Evolutionary conservation across 1,140 invertebrate species (phyloP), one percentile per base, ranked within the genome.

Genomic region (Saxidomus purpurata): DNA sequence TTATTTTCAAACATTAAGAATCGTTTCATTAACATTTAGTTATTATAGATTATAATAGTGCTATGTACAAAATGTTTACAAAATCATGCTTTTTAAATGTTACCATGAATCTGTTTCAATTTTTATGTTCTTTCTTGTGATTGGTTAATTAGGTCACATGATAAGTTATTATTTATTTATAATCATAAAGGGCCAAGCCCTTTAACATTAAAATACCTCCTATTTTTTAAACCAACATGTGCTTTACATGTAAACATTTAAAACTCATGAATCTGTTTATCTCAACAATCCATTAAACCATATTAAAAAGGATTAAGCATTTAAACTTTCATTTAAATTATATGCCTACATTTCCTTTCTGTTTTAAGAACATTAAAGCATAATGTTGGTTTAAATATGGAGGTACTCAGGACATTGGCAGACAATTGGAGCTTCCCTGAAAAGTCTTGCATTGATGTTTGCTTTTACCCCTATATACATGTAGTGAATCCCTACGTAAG

Each of bases 131-230:
- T 15, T 19, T 52, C 43, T 63, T 82, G 80, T 82, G 80, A 82
- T 82, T 82, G 80, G 52, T 67, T 67, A n/a, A 47, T 17, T 9
- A 61, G 36, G 43, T 84, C 28, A 84, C 67, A 47, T 67, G n/a
- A 71, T 84, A 67, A 84, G 43, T 83, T 83, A 61, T 84, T 84
- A 71, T 71, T 84, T 84, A 84, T 84, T 84, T 84, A 84, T 84
- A 43, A 49, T 71, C 63, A 71, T 71, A 17, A 43, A 84, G 47
- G 82, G 82, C 82, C 82, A 28, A 84, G 82, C 82, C 82, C 71
- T 47, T 71, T 55, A 77, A 79, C 76, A 79, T 79, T 79, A 79
- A 52, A 71, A 77, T 79, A n/a, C 76, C 31, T 79, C 76, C 31
- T 28, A 34, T 71, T 28, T 15, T 19, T 63, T 63, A n/a, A 63